These are phyloP conservation scores for Arbacia lixula DNA, from an alignment of 53 echinoderm and acorn worm genomes.

Conservation along the genomic window DNA sequence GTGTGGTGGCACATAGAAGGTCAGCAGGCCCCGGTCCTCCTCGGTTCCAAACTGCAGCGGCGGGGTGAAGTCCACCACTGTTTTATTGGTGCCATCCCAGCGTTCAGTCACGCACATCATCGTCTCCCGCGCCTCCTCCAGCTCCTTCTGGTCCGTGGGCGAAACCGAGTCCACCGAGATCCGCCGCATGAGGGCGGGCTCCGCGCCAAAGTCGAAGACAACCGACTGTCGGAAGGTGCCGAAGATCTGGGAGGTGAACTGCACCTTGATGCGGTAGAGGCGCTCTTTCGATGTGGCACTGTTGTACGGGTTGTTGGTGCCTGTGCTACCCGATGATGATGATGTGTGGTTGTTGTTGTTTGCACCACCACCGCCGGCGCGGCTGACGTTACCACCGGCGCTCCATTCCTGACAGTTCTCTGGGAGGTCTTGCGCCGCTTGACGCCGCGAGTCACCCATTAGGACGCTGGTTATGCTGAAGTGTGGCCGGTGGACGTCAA, in stretches of 20 bases:
- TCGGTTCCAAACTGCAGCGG: slow-evolving; percentile 73
- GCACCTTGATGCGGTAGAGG: slow-evolving; percentile 92
- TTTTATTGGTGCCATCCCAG: slow-evolving; percentile 90
- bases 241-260: slow-evolving; percentile 98
- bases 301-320: slow-evolving; percentile 26
- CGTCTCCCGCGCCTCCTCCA: slow-evolving; percentile 87
- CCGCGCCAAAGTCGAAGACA: slow-evolving; percentile 93
- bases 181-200: slow-evolving; percentile 87
- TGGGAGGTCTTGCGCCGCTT: slow-evolving; percentile 75
- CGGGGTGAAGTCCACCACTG: slow-evolving; percentile 76
- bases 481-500: slow-evolving; percentile 96
- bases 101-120: slow-evolving; percentile 82
- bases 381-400: slow-evolving; percentile 62
- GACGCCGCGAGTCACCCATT: slow-evolving; percentile 83
- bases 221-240: slow-evolving; percentile 99
- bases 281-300: slow-evolving; percentile 80
- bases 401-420: slow-evolving; percentile 96
- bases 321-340: no score
- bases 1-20: slow-evolving; percentile 84
- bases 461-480: slow-evolving; percentile 85
- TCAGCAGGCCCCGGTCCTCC: slow-evolving; percentile 79
- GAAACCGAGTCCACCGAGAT: slow-evolving; percentile 96
- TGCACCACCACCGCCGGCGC: not conserved
- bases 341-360: slow-evolving; percentile 21
- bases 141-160: slow-evolving; percentile 79